Evolutionary conservation across 1,140 invertebrate species (phyloP).

Genomic region (Gryllus bimaculatus): DNA sequence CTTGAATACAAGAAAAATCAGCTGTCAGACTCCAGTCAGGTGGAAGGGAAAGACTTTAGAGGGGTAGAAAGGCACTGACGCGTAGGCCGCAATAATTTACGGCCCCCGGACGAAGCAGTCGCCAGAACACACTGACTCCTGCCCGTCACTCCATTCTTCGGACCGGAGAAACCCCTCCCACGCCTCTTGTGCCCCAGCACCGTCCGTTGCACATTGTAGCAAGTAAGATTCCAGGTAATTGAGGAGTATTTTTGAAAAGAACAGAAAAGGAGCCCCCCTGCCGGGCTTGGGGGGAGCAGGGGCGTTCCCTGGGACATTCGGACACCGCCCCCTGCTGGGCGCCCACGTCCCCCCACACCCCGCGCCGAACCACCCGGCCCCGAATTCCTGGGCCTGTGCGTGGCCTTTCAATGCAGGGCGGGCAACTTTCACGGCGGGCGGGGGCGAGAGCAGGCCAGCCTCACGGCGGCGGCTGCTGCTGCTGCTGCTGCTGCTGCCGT

Average conservation of each 20-base stretch:
- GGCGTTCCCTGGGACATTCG: neutral
- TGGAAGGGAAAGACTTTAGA: neutral
- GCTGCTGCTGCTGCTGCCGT: no score
- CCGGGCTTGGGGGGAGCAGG: neutral
- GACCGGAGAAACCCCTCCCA: neutral
- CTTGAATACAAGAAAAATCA: constrained; percentile 1
- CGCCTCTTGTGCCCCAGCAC: neutral
- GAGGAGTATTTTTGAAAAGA: neutral
- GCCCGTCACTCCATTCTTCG: neutral
- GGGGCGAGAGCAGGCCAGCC: no score
- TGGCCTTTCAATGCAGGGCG: neutral
- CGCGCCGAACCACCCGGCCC: neutral
- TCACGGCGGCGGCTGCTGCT: no score
- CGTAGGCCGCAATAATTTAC: neutral
- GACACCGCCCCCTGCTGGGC: neutral
- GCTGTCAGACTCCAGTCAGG: neutral
- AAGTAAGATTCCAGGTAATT: neutral
- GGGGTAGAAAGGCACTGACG: neutral
- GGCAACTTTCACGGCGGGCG: neutral
- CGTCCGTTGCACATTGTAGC: neutral
- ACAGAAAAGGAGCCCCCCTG: neutral
- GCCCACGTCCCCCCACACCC: neutral
- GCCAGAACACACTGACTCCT: neutral
- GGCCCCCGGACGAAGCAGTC: neutral
- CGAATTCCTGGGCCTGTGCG: neutral